Evolutionary conservation across 2,113 vertebrate species (phyloP).

Genomic region (Laticauda colubrina): DNA sequence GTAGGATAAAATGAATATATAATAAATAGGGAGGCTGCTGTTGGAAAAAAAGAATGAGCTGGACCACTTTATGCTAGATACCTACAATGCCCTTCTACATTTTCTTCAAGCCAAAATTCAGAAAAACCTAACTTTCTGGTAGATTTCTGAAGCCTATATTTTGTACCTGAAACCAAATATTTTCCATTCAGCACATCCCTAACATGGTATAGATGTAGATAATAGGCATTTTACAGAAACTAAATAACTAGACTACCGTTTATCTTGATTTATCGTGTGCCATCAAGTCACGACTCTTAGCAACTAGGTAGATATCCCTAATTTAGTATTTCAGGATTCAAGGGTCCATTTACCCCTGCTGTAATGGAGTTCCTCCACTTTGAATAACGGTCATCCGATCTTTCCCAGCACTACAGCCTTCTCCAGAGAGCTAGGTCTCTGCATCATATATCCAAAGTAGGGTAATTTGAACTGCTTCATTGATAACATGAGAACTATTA

Average conservation of each 20-base stretch:
- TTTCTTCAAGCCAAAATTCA: background rate
- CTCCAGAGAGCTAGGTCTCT: background rate
- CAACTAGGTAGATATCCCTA: background rate
- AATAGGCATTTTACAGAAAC: background rate
- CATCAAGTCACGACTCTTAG: background rate
- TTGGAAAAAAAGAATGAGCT: background rate
- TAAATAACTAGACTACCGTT: background rate
- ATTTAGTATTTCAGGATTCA: background rate
- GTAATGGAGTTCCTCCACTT: background rate
- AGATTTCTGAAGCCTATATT: background rate
- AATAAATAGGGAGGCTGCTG: background rate
- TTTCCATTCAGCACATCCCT: background rate
- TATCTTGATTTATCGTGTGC: background rate
- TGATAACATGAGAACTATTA: background rate
- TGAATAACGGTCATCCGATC: background rate
- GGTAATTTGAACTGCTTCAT: background rate
- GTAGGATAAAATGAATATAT: background rate
- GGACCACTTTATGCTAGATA: background rate
- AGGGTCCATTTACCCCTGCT: background rate
- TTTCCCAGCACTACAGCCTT: background rate
- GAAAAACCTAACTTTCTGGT: background rate
- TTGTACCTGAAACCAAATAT: background rate
- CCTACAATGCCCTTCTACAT: background rate
- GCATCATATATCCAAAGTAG: background rate
- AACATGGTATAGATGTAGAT: background rate